Base-by-base conservation (phyloP, 2,113 vertebrate species). In the Trichechus manatus region DNA sequence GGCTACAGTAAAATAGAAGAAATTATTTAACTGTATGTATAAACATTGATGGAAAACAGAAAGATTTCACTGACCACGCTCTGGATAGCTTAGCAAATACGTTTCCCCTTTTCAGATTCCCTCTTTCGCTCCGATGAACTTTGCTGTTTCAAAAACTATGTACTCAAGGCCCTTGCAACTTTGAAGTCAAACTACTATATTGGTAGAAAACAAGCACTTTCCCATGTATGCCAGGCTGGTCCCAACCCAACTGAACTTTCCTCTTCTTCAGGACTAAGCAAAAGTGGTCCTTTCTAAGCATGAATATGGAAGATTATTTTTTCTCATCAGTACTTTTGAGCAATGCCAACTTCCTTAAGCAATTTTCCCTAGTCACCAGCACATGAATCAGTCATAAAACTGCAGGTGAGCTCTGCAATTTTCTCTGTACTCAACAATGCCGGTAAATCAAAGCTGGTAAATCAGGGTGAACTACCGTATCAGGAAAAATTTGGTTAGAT, bases 391-490 rank as follows among this genome's bases (percentile, higher is more conserved):
- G 56, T 72, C 20, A 91, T 74, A 93, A 78, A 61, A 33, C 1
- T 74, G 44, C 39, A 81, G 68, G 72, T 31, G 70, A 94, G 83
- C 44, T 61, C 23, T 31, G 59, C 68, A 89, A 25, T 89, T 79
- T 91, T 77, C 78, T 84, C 44, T 56, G 33, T 89, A 89, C 25
- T 96, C 64, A 95, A 82, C 56, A n/a, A 50, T 22, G 27, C 33
- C 59, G 50, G 53, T 17, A 56, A 56, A 56, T 68, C 50, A 96
- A 82, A 97, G 86, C 90, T 75, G 56, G 95, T 92, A 95, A 96
- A 96, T 94, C 82, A 93, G 70, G 92, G 53, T 39, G 42, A 96
- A 92, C 80, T 86, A 87, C 9, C 64, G 0, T 59, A 75, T 75
- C 82, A 79, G 83, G 59, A 93, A 97, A 29, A 84, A 87, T 44